Evolutionary conservation across 2,113 vertebrate genomes (phyloP).

Genomic region (Catharus fuscescens): DNA sequence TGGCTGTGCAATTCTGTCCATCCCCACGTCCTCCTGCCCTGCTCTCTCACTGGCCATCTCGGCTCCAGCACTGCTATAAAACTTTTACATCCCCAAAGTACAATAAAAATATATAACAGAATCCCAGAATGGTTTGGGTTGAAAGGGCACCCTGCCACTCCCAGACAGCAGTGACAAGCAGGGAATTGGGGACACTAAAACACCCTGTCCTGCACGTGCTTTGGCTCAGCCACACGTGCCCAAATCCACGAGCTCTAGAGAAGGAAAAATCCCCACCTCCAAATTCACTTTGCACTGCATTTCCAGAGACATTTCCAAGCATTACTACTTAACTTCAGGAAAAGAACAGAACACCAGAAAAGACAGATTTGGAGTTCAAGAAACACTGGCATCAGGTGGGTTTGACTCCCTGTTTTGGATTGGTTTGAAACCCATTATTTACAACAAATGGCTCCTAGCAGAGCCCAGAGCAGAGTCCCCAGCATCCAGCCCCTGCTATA

Average conservation of each 20-base stretch:
- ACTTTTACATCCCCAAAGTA: accelerated
- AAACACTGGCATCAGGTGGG: background rate
- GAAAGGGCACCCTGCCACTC: background rate
- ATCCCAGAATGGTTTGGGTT: background rate
- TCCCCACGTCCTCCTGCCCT: background rate
- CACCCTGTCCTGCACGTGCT: accelerated
- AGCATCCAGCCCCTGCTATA: background rate
- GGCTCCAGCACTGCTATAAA: accelerated
- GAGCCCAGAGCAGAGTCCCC: background rate
- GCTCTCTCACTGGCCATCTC: background rate
- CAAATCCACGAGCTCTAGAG: background rate
- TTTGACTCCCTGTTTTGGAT: background rate
- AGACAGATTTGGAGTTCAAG: background rate
- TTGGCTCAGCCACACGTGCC: background rate
- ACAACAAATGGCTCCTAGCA: background rate
- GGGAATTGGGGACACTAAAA: background rate
- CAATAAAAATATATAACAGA: accelerated
- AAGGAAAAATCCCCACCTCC: background rate
- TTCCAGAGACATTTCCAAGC: background rate
- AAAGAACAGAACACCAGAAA: background rate
- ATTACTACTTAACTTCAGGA: background rate
- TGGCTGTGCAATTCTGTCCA: accelerated
- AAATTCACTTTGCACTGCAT: background rate
- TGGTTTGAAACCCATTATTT: background rate
- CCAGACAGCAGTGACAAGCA: background rate